Evolutionary conservation across 2,888 invertebrate species (phyloP), one percentile per base, ranked within the genome.

Genomic region (Oscheius sp.): DNA sequence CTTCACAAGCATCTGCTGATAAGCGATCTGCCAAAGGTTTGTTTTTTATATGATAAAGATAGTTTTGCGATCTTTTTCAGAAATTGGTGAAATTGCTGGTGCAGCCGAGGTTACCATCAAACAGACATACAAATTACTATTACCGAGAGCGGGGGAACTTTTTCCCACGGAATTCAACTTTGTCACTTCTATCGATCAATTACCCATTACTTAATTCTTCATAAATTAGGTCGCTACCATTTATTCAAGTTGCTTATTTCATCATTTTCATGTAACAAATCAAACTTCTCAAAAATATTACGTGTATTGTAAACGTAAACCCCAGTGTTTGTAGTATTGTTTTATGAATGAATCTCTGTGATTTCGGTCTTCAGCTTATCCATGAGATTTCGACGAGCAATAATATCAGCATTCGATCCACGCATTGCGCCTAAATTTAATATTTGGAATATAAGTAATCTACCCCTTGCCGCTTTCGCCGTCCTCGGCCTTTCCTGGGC

Each of bases 81-180:
- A 98, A 88, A 97, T 98, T 80, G 95, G 96, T 0, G 96, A 97
- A 85, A 94, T 96, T 80, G 95, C 97, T 36, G 97, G 97, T 38
- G 96, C 95, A 0, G 97, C 97, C 2, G 97, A 98, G 87, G 95
- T 95, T 14, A 98, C 98, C 0, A 96, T 98, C 79, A 90, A 95
- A 30, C 95, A 96, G 86, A 94, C 95, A 0, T 98, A 97, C 88
- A 96, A 96, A 87, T 90, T 94, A 36, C 95, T 98, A 94, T 93
- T 94, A 86, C 95, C 95, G 1, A 70, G 51, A 17, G 97, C 96
- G 0, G 91, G 90, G 1, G 92, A 92, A 83, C 89, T 98, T 1
- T 98, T 98, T 88, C 98, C 97, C 0, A 92, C 92, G 80, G 96
- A 96, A 88, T 97, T 97, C 88, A 93, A 92, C 87, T 96, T 97